Percentiles rank a stretch among this genome's conserved stretches.
Conservation (phyloP, 2,888 invertebrate species). For the Pterostichus madidus region DNA sequence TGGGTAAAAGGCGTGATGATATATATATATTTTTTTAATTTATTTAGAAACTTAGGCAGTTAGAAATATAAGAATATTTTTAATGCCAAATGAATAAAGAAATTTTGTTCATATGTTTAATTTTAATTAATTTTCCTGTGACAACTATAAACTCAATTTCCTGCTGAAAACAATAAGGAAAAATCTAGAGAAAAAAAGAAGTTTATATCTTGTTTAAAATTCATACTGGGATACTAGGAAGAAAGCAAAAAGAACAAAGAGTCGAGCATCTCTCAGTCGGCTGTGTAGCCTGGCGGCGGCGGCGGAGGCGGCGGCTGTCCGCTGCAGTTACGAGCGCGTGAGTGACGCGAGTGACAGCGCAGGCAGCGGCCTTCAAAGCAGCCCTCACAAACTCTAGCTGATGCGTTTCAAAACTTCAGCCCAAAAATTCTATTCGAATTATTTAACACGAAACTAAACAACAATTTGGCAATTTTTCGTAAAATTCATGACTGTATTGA, state of each 20-base stretch:
- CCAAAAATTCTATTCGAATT: not conserved
- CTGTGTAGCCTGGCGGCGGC: not conserved
- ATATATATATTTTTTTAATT: no score
- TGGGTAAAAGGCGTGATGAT: no score
- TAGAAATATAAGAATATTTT: no score
- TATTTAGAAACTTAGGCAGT: no score
- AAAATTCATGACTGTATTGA: not conserved
- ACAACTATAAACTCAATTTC: constrained; percentile 6
- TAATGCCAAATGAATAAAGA: no score
- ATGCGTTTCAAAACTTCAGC: not conserved
- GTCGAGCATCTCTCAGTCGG: constrained; percentile 22
- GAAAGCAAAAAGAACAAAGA: constrained; percentile 24
- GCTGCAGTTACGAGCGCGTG: constrained; percentile 41
- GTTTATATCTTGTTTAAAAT: not conserved
- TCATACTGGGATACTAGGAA: not conserved
- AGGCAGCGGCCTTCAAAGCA: constrained; percentile 21
- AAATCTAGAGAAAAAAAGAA: not conserved
- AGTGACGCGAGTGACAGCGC: constrained; percentile 56
- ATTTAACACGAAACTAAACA: no score
- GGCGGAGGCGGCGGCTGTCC: constrained; percentile 27
- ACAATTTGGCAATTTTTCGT: not conserved
- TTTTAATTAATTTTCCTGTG: not conserved
- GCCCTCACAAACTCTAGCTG: not conserved
- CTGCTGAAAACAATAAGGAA: not conserved
- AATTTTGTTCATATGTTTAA: not conserved